These are phyloP conservation scores for Apteryx owenii DNA, from an alignment of 2,113 vertebrate genomes.

Conservation along the genomic window DNA sequence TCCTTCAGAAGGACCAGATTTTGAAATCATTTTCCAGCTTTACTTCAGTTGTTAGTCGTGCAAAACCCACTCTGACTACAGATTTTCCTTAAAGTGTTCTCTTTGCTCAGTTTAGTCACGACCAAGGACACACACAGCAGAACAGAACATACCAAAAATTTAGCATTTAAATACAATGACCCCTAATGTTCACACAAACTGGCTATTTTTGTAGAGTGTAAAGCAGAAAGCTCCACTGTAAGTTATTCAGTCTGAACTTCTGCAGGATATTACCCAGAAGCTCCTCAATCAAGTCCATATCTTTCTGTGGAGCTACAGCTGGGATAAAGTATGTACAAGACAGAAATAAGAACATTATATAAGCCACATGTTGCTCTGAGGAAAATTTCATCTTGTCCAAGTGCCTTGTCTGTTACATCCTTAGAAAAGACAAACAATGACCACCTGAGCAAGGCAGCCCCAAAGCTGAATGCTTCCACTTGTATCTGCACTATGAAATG, in stretches of 20 bases:
- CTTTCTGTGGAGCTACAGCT: neutral
- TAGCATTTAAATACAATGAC: neutral
- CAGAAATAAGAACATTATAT: neutral
- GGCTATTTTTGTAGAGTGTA: neutral
- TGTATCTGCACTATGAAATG: neutral
- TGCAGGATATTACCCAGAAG: neutral
- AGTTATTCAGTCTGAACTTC: neutral
- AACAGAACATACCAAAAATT: neutral
- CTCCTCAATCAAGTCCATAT: neutral
- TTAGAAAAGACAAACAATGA: neutral
- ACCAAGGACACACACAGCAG: neutral
- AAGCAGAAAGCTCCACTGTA: neutral
- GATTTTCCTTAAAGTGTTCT: neutral
- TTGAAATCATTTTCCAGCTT: conserved; percentile 1
- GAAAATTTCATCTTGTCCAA: neutral
- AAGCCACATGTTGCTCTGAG: neutral
- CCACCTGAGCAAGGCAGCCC: neutral
- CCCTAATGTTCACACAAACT: neutral
- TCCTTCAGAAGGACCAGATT: neutral
- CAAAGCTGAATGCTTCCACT: neutral
- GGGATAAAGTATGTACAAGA: neutral
- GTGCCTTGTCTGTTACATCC: neutral
- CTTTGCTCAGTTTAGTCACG: neutral
- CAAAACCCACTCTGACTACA: neutral
- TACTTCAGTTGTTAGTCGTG: neutral